Evolutionary conservation across 2,113 vertebrate species (phyloP).

Genomic region (Cheilinus undulatus): DNA sequence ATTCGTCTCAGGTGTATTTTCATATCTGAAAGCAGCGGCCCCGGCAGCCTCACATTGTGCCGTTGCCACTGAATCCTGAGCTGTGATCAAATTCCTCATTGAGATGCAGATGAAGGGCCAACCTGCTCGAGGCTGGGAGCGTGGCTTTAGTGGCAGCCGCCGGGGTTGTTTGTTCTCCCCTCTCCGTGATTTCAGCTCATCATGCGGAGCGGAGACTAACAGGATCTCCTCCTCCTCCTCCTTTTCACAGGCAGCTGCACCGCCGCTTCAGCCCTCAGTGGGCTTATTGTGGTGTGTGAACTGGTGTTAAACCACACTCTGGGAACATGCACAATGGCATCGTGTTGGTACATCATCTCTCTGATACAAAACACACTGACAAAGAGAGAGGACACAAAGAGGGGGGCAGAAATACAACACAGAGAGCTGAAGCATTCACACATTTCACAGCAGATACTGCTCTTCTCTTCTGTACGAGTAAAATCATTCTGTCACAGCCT

Average conservation of each 20-base stretch:
- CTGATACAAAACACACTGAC: neutral
- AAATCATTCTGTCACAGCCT: neutral
- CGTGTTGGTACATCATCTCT: neutral
- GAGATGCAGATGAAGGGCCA: slow-evolving; percentile 64
- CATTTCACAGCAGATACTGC: neutral
- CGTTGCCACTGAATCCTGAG: slow-evolving; percentile 34
- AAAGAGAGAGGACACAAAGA: neutral
- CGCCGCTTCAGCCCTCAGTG: slow-evolving; percentile 19
- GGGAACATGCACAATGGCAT: neutral
- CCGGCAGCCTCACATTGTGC: slow-evolving; percentile 10
- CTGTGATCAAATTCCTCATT: slow-evolving; percentile 64
- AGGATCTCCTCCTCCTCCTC: slow-evolving; percentile 38
- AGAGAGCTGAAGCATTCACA: neutral
- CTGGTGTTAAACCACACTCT: neutral
- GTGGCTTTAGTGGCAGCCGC: slow-evolving; percentile 45
- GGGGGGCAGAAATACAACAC: neutral
- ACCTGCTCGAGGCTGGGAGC: slow-evolving; percentile 21
- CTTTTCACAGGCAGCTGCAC: slow-evolving; percentile 37
- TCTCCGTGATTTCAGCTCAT: slow-evolving; percentile 36
- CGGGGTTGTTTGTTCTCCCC: slow-evolving; percentile 34
- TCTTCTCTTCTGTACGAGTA: neutral
- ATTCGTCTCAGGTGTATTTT: slow-evolving; percentile 22
- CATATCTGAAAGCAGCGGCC: neutral
- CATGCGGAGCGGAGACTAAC: slow-evolving; percentile 24
- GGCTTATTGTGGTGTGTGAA: slow-evolving; percentile 35